These are phyloP conservation scores for Ylistrum balloti DNA, from an alignment of 1,140 invertebrate species.

Conservation along the genomic window DNA sequence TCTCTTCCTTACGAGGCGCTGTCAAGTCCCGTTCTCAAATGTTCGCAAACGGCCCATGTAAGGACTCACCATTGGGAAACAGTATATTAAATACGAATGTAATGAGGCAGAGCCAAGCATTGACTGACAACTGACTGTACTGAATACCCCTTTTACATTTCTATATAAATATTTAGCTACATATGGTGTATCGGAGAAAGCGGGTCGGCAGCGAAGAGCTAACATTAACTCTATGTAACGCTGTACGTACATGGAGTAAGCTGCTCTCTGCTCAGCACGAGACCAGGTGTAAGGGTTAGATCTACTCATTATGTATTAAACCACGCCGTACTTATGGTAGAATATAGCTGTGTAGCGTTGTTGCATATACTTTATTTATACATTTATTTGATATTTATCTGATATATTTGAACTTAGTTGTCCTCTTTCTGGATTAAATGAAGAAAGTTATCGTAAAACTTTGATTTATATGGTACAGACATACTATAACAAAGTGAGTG, in stretches of 20 bases:
- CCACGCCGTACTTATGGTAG: background rate
- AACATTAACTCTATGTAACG: background rate
- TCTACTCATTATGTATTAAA: background rate
- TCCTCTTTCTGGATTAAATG: background rate
- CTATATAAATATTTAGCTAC: conserved; percentile 40
- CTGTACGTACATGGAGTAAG: background rate
- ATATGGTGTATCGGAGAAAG: conserved; percentile 33
- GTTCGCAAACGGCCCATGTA: background rate
- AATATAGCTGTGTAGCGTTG: background rate
- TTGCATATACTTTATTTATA: background rate
- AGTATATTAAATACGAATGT: background rate
- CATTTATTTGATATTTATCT: background rate
- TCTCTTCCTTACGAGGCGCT: background rate
- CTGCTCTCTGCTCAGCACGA: background rate
- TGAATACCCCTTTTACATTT: conserved; percentile 34
- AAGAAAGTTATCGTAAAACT: background rate
- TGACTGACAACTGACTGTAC: background rate
- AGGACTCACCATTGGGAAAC: background rate
- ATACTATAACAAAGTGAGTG: background rate
- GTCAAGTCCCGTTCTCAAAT: background rate
- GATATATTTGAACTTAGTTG: background rate
- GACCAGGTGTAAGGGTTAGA: background rate
- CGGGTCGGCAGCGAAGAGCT: background rate
- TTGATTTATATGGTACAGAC: background rate
- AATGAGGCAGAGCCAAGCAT: conserved; percentile 3